Percentiles rank a stretch among this genome's conserved stretches.
These are phyloP conservation scores for Axea sp. DNA, from an alignment of 2,888 invertebrate species.

Conservation along the genomic window DNA sequence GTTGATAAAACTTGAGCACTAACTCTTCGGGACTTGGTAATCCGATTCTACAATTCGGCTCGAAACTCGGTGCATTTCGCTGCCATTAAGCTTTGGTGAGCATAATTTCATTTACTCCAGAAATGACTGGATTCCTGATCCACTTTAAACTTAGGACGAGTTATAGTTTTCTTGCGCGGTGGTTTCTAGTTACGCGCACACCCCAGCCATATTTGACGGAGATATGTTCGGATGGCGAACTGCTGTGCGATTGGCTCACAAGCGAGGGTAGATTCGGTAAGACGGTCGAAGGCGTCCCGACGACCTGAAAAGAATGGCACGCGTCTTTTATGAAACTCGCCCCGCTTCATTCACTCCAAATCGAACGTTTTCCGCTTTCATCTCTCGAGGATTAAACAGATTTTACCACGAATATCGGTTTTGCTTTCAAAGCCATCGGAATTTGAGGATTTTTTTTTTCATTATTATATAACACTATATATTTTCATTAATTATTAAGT, in stretches of 20 bases:
- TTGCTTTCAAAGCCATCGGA: constrained; percentile 2
- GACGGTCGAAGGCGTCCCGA: constrained; percentile 70
- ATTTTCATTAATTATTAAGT: no score
- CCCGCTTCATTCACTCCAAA: constrained; percentile 9
- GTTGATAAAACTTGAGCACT: constrained; percentile 59
- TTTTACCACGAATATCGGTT: not conserved
- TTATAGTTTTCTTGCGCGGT: constrained; percentile 67
- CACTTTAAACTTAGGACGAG: constrained; percentile 69
- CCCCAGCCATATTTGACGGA: constrained; percentile 76
- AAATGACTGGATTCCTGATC: constrained; percentile 59
- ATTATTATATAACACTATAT: not conserved
- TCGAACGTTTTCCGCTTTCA: constrained; percentile 7
- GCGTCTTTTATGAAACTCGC: constrained; percentile 68
- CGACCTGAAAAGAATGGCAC: constrained; percentile 76
- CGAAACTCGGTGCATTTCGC: constrained; percentile 45
- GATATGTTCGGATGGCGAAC: constrained; percentile 49
- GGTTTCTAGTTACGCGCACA: constrained; percentile 67
- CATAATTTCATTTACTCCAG: constrained; percentile 58
- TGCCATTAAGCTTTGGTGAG: constrained; percentile 33
- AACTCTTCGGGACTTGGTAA: constrained; percentile 48
- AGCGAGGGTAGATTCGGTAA: constrained; percentile 54
- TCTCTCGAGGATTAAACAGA: constrained; percentile 6
- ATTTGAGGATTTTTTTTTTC: no score
- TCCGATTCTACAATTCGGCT: constrained; percentile 54
- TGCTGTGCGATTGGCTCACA: constrained; percentile 56